phyloP scores from a whole-genome alignment of 2,888 invertebrate species.

The Myopa testacea region DNA sequence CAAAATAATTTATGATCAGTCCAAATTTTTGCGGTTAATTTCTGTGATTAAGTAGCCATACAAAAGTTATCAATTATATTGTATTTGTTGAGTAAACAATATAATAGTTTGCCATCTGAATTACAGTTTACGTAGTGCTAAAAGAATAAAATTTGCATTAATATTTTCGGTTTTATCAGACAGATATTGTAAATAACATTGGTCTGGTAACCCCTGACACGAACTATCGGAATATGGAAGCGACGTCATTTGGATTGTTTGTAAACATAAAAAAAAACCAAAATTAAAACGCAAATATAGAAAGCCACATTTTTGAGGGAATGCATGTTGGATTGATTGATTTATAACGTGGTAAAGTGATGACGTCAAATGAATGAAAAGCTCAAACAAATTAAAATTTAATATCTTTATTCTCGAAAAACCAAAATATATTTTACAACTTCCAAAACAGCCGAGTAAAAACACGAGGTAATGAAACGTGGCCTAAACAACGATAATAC shows the following conservation, averaged over 20 bases:
- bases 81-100: neutral
- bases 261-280: slow-evolving; percentile 34
- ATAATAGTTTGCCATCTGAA: neutral
- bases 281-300: slow-evolving; percentile 34
- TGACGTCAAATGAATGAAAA: slow-evolving; percentile 23
- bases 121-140: too few species aligned
- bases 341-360: slow-evolving; percentile 8
- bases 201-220: too few species aligned
- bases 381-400: neutral
- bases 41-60: neutral
- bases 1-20: neutral
- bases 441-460: neutral
- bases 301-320: slow-evolving; percentile 5
- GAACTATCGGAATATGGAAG: neutral
- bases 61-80: neutral
- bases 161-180: too few species aligned
- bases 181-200: too few species aligned
- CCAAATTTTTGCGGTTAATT: neutral
- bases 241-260: slow-evolving; percentile 38
- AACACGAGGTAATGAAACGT: slow-evolving; percentile 31
- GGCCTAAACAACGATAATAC: slow-evolving; percentile 21
- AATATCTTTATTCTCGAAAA: neutral
- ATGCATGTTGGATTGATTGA: neutral
- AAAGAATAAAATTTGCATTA: too few species aligned
- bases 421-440: slow-evolving; percentile 14